A percentile compares a stretch with the other conserved stretches of the same genome.
phyloP scores from a whole-genome alignment of 2,113 vertebrate species.

The Eudyptes chrysolophus region DNA sequence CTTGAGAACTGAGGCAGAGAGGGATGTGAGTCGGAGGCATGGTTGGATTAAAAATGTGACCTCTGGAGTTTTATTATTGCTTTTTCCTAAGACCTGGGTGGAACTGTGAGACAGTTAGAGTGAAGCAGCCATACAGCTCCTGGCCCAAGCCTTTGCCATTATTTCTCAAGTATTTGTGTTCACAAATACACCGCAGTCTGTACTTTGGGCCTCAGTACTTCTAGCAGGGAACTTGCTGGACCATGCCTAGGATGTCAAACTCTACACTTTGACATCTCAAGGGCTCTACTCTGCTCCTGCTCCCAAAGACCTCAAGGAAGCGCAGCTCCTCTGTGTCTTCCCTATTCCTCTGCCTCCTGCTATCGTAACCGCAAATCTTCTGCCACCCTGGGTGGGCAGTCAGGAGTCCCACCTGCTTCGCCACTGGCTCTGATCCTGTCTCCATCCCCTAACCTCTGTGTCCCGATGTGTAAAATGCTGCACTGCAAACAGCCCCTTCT shows the following conservation, averaged over 20 bases:
- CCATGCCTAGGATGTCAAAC: neutral
- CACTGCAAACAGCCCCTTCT: neutral
- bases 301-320: neutral
- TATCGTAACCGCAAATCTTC: neutral
- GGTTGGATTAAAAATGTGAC: neutral
- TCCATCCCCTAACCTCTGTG: fast-evolving
- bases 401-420: neutral
- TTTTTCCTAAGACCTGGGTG: neutral
- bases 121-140: neutral
- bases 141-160: neutral
- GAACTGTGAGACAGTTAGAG: neutral
- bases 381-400: neutral
- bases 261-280: neutral
- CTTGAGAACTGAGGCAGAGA: neutral
- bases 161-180: neutral
- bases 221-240: neutral
- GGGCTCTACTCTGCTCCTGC: neutral
- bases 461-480: neutral
- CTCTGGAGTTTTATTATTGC: neutral
- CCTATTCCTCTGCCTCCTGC: neutral
- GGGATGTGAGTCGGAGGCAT: neutral
- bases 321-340: neutral
- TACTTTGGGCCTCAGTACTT: neutral
- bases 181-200: neutral
- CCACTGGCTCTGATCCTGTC: neutral